Percentiles rank a stretch among this genome's conserved stretches.
Evolutionary conservation across 2,888 invertebrate genomes (phyloP).

Genomic region (Scelioninae gen. 1): DNA sequence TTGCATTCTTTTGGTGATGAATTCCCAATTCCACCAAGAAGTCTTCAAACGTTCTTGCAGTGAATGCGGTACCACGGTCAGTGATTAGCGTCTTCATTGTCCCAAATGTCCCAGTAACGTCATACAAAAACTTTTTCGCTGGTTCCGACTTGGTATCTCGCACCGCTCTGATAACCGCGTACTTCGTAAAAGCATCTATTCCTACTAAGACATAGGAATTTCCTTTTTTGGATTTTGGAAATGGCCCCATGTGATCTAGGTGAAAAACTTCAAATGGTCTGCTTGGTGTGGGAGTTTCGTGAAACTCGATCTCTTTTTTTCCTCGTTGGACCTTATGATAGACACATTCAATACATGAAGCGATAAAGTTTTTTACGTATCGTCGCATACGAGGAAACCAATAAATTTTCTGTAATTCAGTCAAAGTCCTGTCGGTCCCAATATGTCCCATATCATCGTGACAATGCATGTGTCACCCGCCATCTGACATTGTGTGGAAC

Average conservation of each 20-base stretch:
- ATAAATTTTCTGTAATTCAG: slow-evolving; percentile 4
- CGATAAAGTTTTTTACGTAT: slow-evolving; percentile 12
- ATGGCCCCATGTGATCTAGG: slow-evolving; percentile 2
- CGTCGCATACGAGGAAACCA: slow-evolving; percentile 17
- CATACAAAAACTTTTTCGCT: too few species aligned
- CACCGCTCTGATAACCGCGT: neutral
- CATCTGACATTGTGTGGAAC: slow-evolving; percentile 21
- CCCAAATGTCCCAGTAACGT: too few species aligned
- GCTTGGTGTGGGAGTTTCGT: slow-evolving; percentile 3
- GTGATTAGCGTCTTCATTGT: too few species aligned
- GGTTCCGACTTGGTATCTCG: neutral
- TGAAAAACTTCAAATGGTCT: slow-evolving; percentile 12
- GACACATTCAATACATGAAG: neutral
- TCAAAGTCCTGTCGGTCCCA: slow-evolving; percentile 2
- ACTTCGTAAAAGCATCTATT: slow-evolving; percentile 14
- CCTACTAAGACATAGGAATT: slow-evolving; percentile 1
- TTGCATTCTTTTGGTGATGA: too few species aligned
- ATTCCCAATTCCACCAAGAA: too few species aligned
- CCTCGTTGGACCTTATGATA: slow-evolving; percentile 5
- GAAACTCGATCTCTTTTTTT: slow-evolving; percentile 8
- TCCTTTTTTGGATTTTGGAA: neutral
- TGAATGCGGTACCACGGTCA: too few species aligned
- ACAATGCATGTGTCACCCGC: slow-evolving; percentile 6
- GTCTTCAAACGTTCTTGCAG: too few species aligned
- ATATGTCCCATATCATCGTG: slow-evolving; percentile 26